These are phyloP conservation scores for Oligia strigilis DNA, from an alignment of 2,888 invertebrate genomes.

Conservation along the genomic window DNA sequence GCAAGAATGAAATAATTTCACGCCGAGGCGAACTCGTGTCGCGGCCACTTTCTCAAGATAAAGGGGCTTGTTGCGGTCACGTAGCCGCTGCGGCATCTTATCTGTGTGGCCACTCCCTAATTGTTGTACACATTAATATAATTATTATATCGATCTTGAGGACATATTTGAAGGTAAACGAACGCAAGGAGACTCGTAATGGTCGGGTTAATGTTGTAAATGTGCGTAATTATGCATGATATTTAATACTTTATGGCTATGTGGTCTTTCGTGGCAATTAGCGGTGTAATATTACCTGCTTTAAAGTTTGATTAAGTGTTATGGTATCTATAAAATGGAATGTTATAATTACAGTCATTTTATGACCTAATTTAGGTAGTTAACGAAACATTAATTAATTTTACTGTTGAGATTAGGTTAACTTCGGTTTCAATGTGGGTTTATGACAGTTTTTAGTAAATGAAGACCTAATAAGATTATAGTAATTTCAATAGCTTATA, in stretches of 20 bases:
- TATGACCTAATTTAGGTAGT: constrained; percentile 50
- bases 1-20: neutral
- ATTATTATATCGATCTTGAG: constrained; percentile 41
- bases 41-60: constrained; percentile 15
- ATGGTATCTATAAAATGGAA: constrained; percentile 59
- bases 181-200: constrained; percentile 44
- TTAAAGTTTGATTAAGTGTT: constrained; percentile 62
- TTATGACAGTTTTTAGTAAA: neutral
- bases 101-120: constrained; percentile 17
- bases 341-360: constrained; percentile 50
- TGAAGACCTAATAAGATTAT: neutral
- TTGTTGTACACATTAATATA: constrained; percentile 12
- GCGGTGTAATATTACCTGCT: constrained; percentile 58
- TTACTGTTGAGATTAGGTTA: constrained; percentile 49
- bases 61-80: constrained; percentile 1
- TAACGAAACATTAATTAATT: constrained; percentile 57
- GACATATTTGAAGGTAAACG: constrained; percentile 51
- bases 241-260: constrained; percentile 58
- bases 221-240: constrained; percentile 47
- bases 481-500: neutral
- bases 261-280: constrained; percentile 57
- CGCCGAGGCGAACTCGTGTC: neutral
- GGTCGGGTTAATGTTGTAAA: constrained; percentile 43
- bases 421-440: constrained; percentile 28
- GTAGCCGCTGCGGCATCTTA: neutral